A percentile compares a stretch with the other conserved stretches of the same genome.
Conservation (phyloP, 1,140 invertebrate species). For the Agrypnia vestita region DNA sequence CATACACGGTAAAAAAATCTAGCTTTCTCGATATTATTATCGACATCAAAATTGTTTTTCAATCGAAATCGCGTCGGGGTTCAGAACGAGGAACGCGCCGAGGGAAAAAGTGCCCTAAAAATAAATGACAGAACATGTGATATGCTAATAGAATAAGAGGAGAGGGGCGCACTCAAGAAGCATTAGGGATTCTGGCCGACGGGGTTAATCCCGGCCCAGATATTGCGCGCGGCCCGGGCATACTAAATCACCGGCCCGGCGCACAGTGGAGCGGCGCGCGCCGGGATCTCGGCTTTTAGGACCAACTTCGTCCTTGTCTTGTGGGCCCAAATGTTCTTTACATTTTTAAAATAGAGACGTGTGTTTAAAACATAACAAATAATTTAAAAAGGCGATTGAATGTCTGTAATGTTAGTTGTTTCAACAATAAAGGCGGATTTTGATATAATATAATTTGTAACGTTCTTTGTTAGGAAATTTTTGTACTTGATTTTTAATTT, state of each 20-base stretch:
- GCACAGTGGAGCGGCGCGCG: neutral
- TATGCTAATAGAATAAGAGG: constrained; percentile 41
- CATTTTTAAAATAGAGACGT: too few relatives aligned
- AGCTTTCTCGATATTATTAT: too few relatives aligned
- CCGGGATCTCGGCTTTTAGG: constrained; percentile 7
- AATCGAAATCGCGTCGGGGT: too few relatives aligned
- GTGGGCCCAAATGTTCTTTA: neutral
- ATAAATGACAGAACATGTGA: constrained; percentile 29
- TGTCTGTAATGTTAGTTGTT: too few relatives aligned
- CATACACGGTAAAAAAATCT: too few relatives aligned
- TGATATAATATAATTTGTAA: too few relatives aligned
- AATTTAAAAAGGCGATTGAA: too few relatives aligned
- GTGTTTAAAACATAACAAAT: too few relatives aligned
- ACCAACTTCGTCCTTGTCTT: neutral
- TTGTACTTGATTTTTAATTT: too few relatives aligned
- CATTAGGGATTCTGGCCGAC: constrained; percentile 58
- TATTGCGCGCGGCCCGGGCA: constrained; percentile 51
- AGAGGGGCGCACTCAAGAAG: constrained; percentile 49
- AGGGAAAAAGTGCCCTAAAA: neutral
- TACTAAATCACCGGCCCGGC: constrained; percentile 52
- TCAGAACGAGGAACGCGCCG: neutral
- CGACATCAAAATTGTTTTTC: too few relatives aligned
- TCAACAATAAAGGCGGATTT: too few relatives aligned
- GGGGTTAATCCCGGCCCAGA: constrained; percentile 57
- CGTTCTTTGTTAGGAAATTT: too few relatives aligned